Conservation (phyloP, 2,888 invertebrate species). For the Lasioglossum pauxillum region DNA sequence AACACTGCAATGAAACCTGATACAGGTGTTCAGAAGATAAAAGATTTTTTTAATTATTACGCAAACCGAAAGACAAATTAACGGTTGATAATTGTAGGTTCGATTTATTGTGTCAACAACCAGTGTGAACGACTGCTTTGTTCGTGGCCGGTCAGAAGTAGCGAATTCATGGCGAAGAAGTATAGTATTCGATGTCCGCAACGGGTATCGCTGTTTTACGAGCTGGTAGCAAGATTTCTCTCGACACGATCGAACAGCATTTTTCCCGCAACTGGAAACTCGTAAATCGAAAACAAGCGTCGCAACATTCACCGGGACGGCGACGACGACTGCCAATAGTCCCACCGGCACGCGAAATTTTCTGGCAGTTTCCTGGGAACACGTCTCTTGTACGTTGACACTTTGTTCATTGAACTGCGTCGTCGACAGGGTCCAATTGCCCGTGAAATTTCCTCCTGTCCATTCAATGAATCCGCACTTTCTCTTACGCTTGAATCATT, state of each 20-base stretch:
- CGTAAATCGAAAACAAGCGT: slow-evolving; percentile 24
- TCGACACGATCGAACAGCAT: background rate
- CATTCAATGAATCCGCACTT: slow-evolving; percentile 61
- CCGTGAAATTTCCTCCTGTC: slow-evolving; percentile 59
- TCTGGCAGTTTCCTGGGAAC: slow-evolving; percentile 4
- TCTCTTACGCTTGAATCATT: slow-evolving; percentile 46
- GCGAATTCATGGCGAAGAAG: background rate
- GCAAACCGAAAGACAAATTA: background rate
- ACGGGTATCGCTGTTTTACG: slow-evolving; percentile 15
- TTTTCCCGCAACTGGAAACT: slow-evolving; percentile 1
- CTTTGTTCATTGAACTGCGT: slow-evolving; percentile 58
- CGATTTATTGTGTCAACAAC: background rate
- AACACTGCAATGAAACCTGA: too few species aligned
- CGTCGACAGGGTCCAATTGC: slow-evolving; percentile 46
- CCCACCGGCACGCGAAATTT: slow-evolving; percentile 26
- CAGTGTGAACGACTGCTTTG: background rate
- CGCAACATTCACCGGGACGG: background rate
- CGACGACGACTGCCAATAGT: background rate
- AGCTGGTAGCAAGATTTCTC: slow-evolving; percentile 31
- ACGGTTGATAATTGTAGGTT: background rate
- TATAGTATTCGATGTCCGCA: background rate
- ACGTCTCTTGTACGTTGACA: slow-evolving; percentile 31
- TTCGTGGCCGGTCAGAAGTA: background rate
- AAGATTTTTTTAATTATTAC: background rate
- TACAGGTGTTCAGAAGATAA: background rate